A percentile compares a stretch with the other conserved stretches of the same genome.
Conservation (phyloP, 2,113 vertebrate species). For the Eira barbara region DNA sequence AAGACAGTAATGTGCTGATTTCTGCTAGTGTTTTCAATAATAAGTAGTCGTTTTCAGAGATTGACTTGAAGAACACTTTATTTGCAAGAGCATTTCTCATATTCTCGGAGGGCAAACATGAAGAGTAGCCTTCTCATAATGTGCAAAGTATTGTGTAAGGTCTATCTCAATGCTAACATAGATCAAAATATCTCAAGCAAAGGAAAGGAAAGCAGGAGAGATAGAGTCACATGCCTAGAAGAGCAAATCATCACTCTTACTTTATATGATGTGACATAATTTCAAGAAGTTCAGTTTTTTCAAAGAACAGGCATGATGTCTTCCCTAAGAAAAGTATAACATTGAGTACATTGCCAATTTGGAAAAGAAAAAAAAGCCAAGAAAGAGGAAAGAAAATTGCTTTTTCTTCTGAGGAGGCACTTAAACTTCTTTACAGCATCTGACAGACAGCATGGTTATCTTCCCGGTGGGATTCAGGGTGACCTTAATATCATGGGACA, state of each 20-base stretch:
- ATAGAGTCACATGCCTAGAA: neutral
- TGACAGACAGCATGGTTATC: neutral
- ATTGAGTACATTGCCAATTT: neutral
- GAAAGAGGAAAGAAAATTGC: neutral
- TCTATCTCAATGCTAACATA: neutral
- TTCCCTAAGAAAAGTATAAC: neutral
- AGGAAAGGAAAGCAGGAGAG: neutral
- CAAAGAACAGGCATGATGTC: neutral
- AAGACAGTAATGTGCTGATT: fast-evolving
- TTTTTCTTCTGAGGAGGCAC: neutral
- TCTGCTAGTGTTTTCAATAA: neutral
- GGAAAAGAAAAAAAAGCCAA: neutral
- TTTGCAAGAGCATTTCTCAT: neutral
- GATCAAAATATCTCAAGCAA: neutral
- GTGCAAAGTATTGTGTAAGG: neutral
- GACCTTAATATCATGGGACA: neutral
- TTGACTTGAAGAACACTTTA: neutral
- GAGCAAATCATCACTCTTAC: neutral
- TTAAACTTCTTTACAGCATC: neutral
- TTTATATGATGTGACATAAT: neutral
- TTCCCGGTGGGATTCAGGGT: neutral
- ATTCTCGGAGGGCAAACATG: neutral
- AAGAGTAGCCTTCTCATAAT: neutral
- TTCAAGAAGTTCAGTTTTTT: neutral
- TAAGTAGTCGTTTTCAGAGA: neutral